These are phyloP conservation scores for Lithophane leautieri DNA, from an alignment of 2,888 invertebrate species.

Conservation along the genomic window DNA sequence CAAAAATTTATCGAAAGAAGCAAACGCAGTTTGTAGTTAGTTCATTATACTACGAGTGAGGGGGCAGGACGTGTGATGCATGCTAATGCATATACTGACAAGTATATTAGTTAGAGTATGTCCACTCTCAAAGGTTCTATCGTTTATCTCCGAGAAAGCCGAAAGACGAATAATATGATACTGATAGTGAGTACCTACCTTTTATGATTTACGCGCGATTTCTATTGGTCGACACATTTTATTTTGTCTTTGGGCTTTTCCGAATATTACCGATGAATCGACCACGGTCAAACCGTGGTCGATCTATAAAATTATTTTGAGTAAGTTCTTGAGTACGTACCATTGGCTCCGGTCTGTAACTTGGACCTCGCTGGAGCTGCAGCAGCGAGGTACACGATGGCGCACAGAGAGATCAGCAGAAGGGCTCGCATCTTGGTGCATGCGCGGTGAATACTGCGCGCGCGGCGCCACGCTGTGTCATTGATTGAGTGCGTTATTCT, in stretches of 20 bases:
- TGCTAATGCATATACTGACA: slow-evolving; percentile 44
- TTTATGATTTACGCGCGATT: background rate
- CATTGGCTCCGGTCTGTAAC: slow-evolving; percentile 76
- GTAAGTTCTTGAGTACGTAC: slow-evolving; percentile 68
- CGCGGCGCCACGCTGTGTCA: slow-evolving; percentile 48
- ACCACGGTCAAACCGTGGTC: background rate
- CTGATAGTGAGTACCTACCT: no score
- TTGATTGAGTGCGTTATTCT: slow-evolving; percentile 67
- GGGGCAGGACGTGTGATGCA: slow-evolving; percentile 43
- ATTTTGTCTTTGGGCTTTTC: background rate
- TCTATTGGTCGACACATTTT: background rate
- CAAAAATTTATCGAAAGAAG: slow-evolving; percentile 51
- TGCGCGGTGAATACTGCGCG: slow-evolving; percentile 67
- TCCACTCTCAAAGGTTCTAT: background rate
- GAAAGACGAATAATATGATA: background rate
- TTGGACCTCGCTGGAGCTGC: slow-evolving; percentile 75
- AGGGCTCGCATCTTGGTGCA: slow-evolving; percentile 78
- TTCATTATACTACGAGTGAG: slow-evolving; percentile 49
- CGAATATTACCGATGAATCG: background rate
- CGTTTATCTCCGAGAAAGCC: background rate
- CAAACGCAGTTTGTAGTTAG: slow-evolving; percentile 42
- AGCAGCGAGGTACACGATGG: slow-evolving; percentile 63
- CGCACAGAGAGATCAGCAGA: slow-evolving; percentile 68
- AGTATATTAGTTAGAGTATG: slow-evolving; percentile 13
- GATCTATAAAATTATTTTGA: background rate